phyloP scores from a whole-genome alignment of 2,113 vertebrate genomes.

The Tachuris rubrigastra region DNA sequence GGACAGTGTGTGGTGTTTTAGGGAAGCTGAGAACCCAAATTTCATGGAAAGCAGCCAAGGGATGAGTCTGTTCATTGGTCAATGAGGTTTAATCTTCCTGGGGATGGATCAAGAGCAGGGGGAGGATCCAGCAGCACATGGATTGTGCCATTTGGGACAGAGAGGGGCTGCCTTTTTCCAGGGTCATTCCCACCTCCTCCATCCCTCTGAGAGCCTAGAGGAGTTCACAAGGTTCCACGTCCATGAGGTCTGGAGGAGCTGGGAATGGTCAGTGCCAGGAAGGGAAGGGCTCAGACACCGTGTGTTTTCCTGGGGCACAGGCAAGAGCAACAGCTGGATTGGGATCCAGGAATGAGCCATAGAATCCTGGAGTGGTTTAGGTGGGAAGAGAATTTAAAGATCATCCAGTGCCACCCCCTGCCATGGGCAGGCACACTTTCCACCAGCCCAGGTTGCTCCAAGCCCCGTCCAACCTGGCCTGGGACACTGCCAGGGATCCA shows the following conservation, averaged over 20 bases:
- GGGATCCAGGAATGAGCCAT: not conserved
- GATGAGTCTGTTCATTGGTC: rapidly evolving
- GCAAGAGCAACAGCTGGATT: not conserved
- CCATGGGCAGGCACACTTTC: not conserved
- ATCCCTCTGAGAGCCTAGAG: not conserved
- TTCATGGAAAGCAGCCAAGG: not conserved
- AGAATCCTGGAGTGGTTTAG: not conserved
- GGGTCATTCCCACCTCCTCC: not conserved
- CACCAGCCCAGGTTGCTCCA: not conserved
- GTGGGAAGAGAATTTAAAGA: not conserved
- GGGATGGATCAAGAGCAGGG: not conserved
- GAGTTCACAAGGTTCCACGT: not conserved
- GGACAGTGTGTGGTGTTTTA: not conserved
- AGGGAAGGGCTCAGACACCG: rapidly evolving
- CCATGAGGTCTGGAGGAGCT: not conserved
- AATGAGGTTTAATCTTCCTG: not conserved
- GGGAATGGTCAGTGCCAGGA: rapidly evolving
- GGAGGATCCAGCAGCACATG: not conserved
- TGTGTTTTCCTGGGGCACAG: not conserved
- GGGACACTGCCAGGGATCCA: not conserved
- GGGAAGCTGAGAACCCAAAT: not conserved
- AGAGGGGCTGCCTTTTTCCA: not conserved
- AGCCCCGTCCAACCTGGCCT: not conserved
- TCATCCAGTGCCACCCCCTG: not conserved
- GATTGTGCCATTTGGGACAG: rapidly evolving